These are phyloP conservation scores for Slavum lentiscoides DNA, from an alignment of 2,888 invertebrate genomes.

Conservation along the genomic window DNA sequence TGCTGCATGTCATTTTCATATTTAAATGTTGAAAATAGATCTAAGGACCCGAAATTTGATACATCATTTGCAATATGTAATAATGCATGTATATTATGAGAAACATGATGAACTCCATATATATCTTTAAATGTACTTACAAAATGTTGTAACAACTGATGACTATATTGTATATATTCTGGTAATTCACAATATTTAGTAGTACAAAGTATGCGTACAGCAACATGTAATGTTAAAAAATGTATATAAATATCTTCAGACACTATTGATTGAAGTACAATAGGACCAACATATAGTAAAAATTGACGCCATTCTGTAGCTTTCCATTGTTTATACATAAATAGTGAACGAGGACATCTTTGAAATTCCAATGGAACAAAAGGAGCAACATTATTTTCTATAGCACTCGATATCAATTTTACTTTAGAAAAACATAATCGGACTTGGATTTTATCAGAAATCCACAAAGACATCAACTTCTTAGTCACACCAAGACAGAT, in stretches of 20 bases:
- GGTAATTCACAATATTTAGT: too few species aligned
- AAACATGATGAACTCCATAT: background rate
- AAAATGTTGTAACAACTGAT: background rate
- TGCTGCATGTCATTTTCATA: background rate
- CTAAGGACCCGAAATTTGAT: background rate
- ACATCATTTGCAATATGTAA: background rate
- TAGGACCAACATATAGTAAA: background rate
- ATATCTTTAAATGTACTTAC: background rate
- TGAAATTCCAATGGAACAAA: background rate
- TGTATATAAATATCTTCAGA: too few species aligned
- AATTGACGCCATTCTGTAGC: background rate
- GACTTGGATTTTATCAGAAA: background rate
- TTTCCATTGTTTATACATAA: background rate
- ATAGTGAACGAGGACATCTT: background rate
- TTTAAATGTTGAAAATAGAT: slow-evolving; percentile 1
- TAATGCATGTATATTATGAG: background rate
- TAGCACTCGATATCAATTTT: too few species aligned
- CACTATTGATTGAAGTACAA: background rate
- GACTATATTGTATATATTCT: too few species aligned
- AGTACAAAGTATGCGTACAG: too few species aligned
- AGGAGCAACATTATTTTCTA: too few species aligned
- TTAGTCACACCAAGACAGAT: background rate
- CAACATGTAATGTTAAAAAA: too few species aligned
- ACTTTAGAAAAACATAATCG: too few species aligned
- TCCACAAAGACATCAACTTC: background rate